Evolutionary conservation across 2,113 vertebrate species (phyloP), one percentile per base, ranked within the genome.

Genomic region (Harpagus bidentatus): DNA sequence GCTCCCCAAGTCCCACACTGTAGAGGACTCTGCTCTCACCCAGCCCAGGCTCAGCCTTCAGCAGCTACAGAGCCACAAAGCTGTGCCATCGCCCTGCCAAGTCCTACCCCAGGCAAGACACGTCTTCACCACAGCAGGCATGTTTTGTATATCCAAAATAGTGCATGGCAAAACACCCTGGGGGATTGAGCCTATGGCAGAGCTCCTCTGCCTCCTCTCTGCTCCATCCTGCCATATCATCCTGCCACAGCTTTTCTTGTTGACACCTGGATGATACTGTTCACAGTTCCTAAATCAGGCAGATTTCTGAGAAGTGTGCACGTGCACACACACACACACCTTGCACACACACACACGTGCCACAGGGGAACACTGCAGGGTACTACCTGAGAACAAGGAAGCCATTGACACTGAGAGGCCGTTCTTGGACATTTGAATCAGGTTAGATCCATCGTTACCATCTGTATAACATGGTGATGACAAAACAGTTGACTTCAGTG

Each of bases 381-480:
- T 94, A 98, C 98, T 99, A 99, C 99, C 99, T 99, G 99, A 99
- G 98, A 99, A 99, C 96, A 99, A 98, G 59, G 98, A 99, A 98
- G 99, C 99, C 98, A 99, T 98, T 95, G 99, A 99, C 98, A 99
- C 97, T 95, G 99, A 99, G 91, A 99, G 98, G 97, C 99, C 99
- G 16, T 93, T 99, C 98, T 98, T 97, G 98, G 99, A 99, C 98
- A 99, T 98, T 98, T 98, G 99, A 99, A 99, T 98, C 98, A 99
- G 98, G 98, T 99, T 98, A 98, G 98, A 98, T 96, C 98, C 99
- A 98, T 99, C 98, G 97, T 98, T 99, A 98, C 98, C 99, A 99
- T 99, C 99, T 99, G 98, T 97, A 97, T 98, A 98, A 99, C 80
- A 98, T 0, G 97, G 97, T 97, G 99, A 97, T 97, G 96, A 98